Evolutionary conservation across 2,888 invertebrate genomes (phyloP), one percentile per base, ranked within the genome.

Genomic region (Trypoxylon attenuatum): DNA sequence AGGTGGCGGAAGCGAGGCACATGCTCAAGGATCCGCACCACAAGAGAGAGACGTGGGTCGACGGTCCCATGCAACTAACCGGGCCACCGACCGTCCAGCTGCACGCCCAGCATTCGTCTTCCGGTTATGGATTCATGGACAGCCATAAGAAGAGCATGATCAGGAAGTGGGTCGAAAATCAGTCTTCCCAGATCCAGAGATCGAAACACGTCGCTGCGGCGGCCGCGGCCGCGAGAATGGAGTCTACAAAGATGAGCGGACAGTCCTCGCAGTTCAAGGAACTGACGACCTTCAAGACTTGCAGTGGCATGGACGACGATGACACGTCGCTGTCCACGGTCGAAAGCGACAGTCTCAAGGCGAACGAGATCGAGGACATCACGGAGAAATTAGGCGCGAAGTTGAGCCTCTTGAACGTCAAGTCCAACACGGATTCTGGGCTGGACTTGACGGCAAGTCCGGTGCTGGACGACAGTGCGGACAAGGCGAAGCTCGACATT

Each of bases 71-170:
- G 90, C 93, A 94, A 77, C 88, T 81, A 88, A 79, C 88, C 88
- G 58, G 88, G 73, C 77, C 88, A 25, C 91, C 93, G 16, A 84
- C 82, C 5, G 69, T 88, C 3, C 89, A 89, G 59, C 87, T 88
- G 10, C 88, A 90, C 49, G 88, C 89, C 55, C 89, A 88, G 19
- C 89, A 88, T 16, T 88, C 87, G 70, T 90, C 90, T 75, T 89
- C 87, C 43, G 54, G 94, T 0, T 96, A 96, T 82, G 94, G 96
- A 0, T 96, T 94, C 80, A 96, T 96, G 96, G 96, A 96, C 81
- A 94, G 91, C 77, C 95, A 96, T 80, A 97, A 97, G 85, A 95
- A 96, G 86, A 94, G 93, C 77, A 96, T 96, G 96, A 96, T 96
- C 51, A 89, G 95, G 46, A 94, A 96, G 82, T 96, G 96, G 96